Base-by-base conservation (phyloP, 2,888 invertebrate species). In the Lucinisca nassula region DNA sequence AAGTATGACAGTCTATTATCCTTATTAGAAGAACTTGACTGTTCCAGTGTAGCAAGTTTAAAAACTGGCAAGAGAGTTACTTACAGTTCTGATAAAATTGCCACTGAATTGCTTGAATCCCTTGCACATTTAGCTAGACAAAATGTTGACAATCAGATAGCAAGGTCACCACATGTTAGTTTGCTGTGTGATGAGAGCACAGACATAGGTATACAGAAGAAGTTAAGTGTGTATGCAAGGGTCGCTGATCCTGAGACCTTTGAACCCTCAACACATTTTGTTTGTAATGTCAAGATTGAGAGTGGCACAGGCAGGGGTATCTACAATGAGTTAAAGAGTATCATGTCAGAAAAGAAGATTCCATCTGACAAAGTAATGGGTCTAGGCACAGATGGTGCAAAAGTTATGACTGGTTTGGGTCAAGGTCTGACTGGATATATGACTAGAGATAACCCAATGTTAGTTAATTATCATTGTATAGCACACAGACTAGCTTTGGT, bases 371-470 rank as follows among this genome's bases (percentile, higher is more conserved):
- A 75, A 79, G 24, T 79, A 8, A 61, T 79, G 40, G 70, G 45
- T 49, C 45, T 79, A 12, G 79, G 84, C 14, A 73, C 74, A 38
- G 75, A 84, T 40, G 84, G 67, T 1, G 79, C 51, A 17, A 49
- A 74, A 40, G 79, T 84, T 8, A 79, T 84, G 84, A 79, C 74
- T 30, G 84, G 75, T 24, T 61, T 67, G 67, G 79, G 35, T 12
- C 32, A 35, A 49, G 84, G 74, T 30, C 21, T 84, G 30, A 75
- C 79, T 37, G 84, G 79, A 8, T 79, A 40, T 32, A 45, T 84
- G 27, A 45, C 45, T 40, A 35, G 67, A 24, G 75, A 84, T 14
- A 79, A 79, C 24, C 79, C 61, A 8, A 67, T 74, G 67, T 21
- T 79, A 24, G 8, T 84, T 14, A 79, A 84, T 45, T 74, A 61